These are phyloP conservation scores for Lottia gigantea DNA, from an alignment of 2,888 invertebrate species.

Conservation along the genomic window DNA sequence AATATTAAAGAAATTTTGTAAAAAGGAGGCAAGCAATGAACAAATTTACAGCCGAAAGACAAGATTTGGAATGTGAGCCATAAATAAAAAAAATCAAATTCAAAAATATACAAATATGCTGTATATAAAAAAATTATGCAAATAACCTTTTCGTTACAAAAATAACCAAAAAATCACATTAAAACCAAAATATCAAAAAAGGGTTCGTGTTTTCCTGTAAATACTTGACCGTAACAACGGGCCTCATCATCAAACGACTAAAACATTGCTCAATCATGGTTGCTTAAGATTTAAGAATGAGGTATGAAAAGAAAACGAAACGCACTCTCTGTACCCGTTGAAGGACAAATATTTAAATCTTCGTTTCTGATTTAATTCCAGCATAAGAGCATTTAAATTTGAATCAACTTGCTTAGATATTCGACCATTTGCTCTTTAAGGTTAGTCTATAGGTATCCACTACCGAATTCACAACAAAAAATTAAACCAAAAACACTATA, in stretches of 20 bases:
- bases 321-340: background rate
- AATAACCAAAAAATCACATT: background rate
- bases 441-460: too few relatives aligned
- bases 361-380: background rate
- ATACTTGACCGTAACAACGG: background rate
- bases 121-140: background rate
- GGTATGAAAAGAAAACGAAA: background rate
- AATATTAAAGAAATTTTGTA: too few relatives aligned
- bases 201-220: background rate
- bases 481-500: too few relatives aligned
- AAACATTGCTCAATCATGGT: too few relatives aligned
- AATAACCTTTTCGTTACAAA: background rate
- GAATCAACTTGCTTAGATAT: background rate
- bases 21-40: too few relatives aligned
- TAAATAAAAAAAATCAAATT: background rate
- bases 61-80: constrained; percentile 1
- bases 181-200: background rate
- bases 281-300: background rate
- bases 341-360: constrained; percentile 4
- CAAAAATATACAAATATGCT: background rate
- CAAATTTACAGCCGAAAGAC: background rate
- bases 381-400: background rate
- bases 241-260: background rate
- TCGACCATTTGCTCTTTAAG: too few relatives aligned
- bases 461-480: too few relatives aligned